phyloP scores from a whole-genome alignment of 2,113 vertebrate genomes.

The Ammodytes dubius region DNA sequence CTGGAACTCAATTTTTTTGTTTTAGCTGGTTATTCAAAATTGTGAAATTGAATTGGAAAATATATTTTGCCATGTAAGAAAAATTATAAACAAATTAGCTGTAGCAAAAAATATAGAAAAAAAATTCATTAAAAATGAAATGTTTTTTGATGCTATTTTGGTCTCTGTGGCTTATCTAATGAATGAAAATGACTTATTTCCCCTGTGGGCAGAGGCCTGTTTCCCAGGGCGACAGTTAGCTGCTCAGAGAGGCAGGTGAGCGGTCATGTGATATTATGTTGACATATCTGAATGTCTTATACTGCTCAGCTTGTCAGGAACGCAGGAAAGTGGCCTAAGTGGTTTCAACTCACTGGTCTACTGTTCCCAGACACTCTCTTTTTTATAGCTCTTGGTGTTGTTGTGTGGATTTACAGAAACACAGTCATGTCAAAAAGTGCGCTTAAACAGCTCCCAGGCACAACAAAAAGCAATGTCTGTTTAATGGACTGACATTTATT shows the following conservation, averaged over 20 bases:
- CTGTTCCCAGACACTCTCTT: conserved; percentile 12
- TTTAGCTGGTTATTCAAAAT: background rate
- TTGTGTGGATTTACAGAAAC: conserved; percentile 46
- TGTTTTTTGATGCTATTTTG: conserved; percentile 18
- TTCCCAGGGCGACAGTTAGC: conserved; percentile 40
- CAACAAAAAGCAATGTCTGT: conserved; percentile 37
- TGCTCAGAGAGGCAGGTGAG: conserved; percentile 60
- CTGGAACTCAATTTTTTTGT: background rate
- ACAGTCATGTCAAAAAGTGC: conserved; percentile 45
- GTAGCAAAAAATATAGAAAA: background rate
- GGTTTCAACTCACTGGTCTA: conserved; percentile 50
- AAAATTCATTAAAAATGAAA: background rate
- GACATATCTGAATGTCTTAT: conserved; percentile 27
- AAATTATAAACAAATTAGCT: background rate
- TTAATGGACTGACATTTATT: conserved; percentile 62
- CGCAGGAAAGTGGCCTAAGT: conserved; percentile 34
- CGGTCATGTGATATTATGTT: conserved; percentile 42
- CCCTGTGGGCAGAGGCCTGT: conserved; percentile 5
- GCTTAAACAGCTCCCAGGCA: conserved; percentile 42
- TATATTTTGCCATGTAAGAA: background rate
- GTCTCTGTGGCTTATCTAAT: background rate
- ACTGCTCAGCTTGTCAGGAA: conserved; percentile 26
- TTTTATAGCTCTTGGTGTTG: conserved; percentile 27
- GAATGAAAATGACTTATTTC: conserved; percentile 24
- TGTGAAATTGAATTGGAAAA: background rate